Evolutionary conservation across 2,113 vertebrate species (phyloP).

Genomic region (Coryphaenoides rupestris): DNA sequence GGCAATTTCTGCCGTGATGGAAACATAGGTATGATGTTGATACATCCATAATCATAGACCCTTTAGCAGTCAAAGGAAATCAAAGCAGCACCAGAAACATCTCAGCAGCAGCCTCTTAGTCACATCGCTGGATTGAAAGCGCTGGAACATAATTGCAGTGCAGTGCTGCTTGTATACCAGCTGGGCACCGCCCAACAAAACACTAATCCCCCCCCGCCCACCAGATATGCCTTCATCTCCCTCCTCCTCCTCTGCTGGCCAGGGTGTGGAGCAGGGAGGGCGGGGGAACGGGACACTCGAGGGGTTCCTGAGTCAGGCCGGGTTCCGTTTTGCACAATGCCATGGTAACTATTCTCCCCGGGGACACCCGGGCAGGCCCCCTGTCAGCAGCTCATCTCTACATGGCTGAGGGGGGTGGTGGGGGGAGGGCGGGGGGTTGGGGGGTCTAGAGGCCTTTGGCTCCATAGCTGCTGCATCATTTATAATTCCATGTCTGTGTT

Average conservation of each 20-base stretch:
- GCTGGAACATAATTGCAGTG: conserved; percentile 30
- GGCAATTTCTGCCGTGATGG: too few species aligned
- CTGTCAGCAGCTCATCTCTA: conserved; percentile 34
- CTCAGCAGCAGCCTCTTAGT: not conserved
- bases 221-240: conserved; percentile 35
- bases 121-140: not conserved
- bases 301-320: conserved; percentile 20
- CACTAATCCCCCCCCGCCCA: conserved; percentile 34
- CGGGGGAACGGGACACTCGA: conserved; percentile 17
- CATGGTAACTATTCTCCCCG: conserved; percentile 22
- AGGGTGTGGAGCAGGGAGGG: conserved; percentile 38
- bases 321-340: conserved; percentile 21
- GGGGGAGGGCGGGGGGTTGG: not conserved
- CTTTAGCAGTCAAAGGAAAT: too few species aligned
- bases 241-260: conserved; percentile 32
- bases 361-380: conserved; percentile 9
- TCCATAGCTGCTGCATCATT: not conserved
- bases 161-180: conserved; percentile 26
- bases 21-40: too few species aligned
- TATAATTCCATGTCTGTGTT: not conserved
- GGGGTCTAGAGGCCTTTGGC: not conserved
- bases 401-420: conserved; percentile 15
- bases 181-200: conserved; percentile 40
- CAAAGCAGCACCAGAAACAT: too few species aligned
- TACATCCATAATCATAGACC: too few species aligned